These are phyloP conservation scores for Xanthia togata DNA, from an alignment of 2,888 invertebrate species.

Conservation along the genomic window DNA sequence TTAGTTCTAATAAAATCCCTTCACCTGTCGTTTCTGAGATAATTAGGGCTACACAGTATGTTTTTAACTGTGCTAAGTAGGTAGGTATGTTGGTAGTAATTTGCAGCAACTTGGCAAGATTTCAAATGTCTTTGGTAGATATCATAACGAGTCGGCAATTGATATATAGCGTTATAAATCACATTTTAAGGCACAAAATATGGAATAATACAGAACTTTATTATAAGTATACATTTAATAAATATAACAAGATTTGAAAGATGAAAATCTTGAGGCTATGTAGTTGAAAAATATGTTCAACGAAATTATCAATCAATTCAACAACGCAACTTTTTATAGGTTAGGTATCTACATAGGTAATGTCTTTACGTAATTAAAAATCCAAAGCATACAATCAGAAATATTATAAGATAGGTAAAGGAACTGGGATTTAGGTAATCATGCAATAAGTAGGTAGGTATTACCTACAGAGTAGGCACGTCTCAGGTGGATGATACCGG, in stretches of 20 bases:
- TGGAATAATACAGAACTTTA: constrained; percentile 73
- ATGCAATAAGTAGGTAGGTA: neutral
- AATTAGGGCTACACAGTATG: constrained; percentile 36
- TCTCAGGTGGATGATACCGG: neutral
- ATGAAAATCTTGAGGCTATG: neutral
- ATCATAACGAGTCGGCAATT: constrained; percentile 82
- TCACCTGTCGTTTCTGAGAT: constrained; percentile 27
- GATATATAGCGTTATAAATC: constrained; percentile 86
- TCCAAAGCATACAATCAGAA: neutral
- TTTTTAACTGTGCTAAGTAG: constrained; percentile 61
- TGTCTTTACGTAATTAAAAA: neutral
- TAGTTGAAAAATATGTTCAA: neutral
- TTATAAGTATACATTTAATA: constrained; percentile 32
- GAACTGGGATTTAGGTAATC: neutral
- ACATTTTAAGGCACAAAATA: constrained; percentile 80
- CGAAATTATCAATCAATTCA: neutral
- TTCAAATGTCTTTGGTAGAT: constrained; percentile 84
- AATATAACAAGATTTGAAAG: constrained; percentile 42
- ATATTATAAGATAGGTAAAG: neutral
- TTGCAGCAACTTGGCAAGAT: constrained; percentile 83
- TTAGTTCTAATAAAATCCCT: constrained; percentile 26
- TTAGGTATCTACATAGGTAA: neutral
- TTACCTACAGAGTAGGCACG: neutral
- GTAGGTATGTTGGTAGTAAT: constrained; percentile 72
- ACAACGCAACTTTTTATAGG: neutral